Evolutionary conservation across 2,797 vertebrate genomes (phyloP), one percentile per base, ranked within the genome.

Genomic region (Clarias laeviceps): DNA sequence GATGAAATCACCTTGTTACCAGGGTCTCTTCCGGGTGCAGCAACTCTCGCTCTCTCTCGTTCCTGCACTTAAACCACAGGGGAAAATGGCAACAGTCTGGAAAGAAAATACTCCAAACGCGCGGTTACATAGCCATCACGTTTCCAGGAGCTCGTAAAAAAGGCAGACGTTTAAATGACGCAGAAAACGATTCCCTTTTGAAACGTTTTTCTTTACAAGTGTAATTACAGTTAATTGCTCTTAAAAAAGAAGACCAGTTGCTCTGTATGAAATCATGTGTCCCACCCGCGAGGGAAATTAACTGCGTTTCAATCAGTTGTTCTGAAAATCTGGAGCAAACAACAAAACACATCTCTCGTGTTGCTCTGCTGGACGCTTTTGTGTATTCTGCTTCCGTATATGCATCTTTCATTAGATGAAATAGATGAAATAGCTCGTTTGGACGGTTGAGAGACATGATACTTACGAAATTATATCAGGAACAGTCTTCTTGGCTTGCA

Each of bases 201-300:
- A 89, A 90, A 90, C 91, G 91, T 93, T 90, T 92, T 91, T 89
- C 91, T 92, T 91, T 90, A 91, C 90, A 87, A 89, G 87, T 91
- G 82, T 93, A 95, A 94, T 95, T 92, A 90, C 90, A 93, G 90
- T 91, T 95, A 95, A 95, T 95, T 94, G 91, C 91, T 89, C 84
- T 89, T 89, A 40, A 89, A 91, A 94, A 72, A 90, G 88, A 90
- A 89, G 91, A 94, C 91, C 91, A 91, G 92, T 93, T 93, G 90
- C 91, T 82, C 88, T 88, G 18, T 88, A 90, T 91, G 91, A 91
- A 94, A 91, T 90, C 90, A 92, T 92, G 91, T 91, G 93, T 89
- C 90, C 87, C 85, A 66, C 87, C 85, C 88, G 61, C 90, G 90
- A 88, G 89, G 80, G 64, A 87, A 88, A 90, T 77, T 89, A 57